Evolutionary conservation across 2,113 vertebrate species (phyloP).

Genomic region (Rhombomys opimus): DNA sequence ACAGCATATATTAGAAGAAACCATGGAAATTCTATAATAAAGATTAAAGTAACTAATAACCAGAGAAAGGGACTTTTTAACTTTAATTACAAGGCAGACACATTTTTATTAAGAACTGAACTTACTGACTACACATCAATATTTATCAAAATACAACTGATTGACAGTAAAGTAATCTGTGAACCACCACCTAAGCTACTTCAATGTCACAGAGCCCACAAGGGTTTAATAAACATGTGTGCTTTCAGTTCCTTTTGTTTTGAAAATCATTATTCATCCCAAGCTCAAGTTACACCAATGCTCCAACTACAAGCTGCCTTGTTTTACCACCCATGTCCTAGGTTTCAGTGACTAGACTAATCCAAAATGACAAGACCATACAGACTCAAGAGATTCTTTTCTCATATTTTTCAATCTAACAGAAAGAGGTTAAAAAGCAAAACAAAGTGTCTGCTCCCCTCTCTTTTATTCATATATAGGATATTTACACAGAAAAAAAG

Average conservation of each 20-base stretch:
- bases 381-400: neutral
- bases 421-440: neutral
- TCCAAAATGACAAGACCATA: neutral
- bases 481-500: neutral
- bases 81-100: neutral
- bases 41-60: slow-evolving; percentile 37
- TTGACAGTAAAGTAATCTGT: neutral
- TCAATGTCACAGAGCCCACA: neutral
- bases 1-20: neutral
- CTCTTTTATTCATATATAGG: neutral
- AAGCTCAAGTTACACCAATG: neutral
- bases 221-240: slow-evolving; percentile 1
- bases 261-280: neutral
- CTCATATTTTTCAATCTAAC: slow-evolving; percentile 19
- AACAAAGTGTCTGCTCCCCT: neutral
- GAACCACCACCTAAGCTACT: neutral
- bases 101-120: slow-evolving; percentile 37
- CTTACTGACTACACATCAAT: neutral
- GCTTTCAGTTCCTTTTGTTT: neutral
- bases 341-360: neutral
- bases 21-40: neutral
- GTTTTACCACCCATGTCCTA: neutral
- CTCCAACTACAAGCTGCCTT: neutral
- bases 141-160: neutral
- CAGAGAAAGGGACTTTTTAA: neutral